phyloP scores from a whole-genome alignment of 2,888 invertebrate species.

The Papilio gigon region DNA sequence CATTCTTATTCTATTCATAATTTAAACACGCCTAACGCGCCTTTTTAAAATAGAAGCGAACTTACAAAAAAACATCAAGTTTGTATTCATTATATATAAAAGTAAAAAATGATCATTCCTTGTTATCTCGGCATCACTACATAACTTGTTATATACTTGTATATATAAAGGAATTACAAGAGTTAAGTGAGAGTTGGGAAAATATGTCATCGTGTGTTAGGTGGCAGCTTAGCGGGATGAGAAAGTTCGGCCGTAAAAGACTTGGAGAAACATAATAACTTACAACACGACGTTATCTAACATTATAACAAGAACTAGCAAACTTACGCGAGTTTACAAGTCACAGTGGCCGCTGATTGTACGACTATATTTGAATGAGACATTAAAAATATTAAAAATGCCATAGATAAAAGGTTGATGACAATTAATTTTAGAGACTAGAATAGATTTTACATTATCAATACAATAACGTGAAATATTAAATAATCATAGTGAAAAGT shows the following conservation, averaged over 20 bases:
- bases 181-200: conserved; percentile 28
- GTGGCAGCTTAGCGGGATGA: conserved; percentile 41
- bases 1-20: neutral
- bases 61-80: neutral
- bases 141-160: neutral
- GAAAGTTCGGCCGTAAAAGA: conserved; percentile 51
- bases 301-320: conserved; percentile 46
- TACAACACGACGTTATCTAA: conserved; percentile 45
- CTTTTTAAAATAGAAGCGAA: neutral
- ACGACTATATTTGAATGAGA: conserved; percentile 4
- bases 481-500: too few relatives aligned
- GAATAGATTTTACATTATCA: neutral
- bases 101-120: neutral
- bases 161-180: conserved; percentile 19
- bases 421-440: neutral
- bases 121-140: neutral
- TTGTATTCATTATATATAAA: neutral
- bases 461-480: neutral
- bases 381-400: too few relatives aligned
- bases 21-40: neutral
- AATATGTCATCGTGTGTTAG: conserved; percentile 41
- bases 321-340: conserved; percentile 15
- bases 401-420: too few relatives aligned
- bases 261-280: conserved; percentile 45
- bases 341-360: conserved; percentile 7